Evolutionary conservation across 2,797 vertebrate species (phyloP), one percentile per base, ranked within the genome.

Genomic region (Pseudocheirus occidentalis): DNA sequence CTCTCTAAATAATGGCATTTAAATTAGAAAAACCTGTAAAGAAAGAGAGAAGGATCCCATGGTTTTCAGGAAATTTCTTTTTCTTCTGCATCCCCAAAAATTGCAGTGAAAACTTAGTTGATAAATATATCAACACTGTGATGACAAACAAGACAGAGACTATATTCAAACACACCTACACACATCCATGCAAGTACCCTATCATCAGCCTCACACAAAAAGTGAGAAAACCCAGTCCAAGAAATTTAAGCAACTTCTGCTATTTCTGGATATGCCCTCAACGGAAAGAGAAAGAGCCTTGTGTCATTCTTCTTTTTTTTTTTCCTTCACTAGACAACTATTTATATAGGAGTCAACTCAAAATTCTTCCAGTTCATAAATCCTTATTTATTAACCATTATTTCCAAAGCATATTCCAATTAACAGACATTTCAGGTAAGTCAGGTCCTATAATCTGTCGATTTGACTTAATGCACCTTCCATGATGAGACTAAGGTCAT

Each of bases 181-280:
- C 40, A 46, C 6, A 13, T 81, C n/a, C 18, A 81, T 46, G 18
- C n/a, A 21, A 27, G 73, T 87, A 50, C 13, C 24, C 73, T 50
- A 27, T 94, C 50, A 92, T 56, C 55, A 96, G 87, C 93, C 95
- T 92, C 40, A 94, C 40, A 53, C 31, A 90, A 11, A 24, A 46
- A 57, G 4, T 92, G 16, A 93, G 50, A 29, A 93, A 95, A 93
- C 50, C 27, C 92, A 66, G 50, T 1, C 21, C 34, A 29, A 5
- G 89, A 95, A 95, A 24, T 95, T 87, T 93, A 93, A 97, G n/a
- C 34, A 91, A 95, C 24, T 29, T 92, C 21, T 5, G 90, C 10
- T 53, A 92, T 91, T 92, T 52, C 34, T 91, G 91, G 58, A 95
- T 28, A 52, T n/a, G n/a, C 1, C 59, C 53, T 87, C 90, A 92